Evolutionary conservation across 2,797 vertebrate genomes (phyloP).

Genomic region (Pseudomugil tenellus): DNA sequence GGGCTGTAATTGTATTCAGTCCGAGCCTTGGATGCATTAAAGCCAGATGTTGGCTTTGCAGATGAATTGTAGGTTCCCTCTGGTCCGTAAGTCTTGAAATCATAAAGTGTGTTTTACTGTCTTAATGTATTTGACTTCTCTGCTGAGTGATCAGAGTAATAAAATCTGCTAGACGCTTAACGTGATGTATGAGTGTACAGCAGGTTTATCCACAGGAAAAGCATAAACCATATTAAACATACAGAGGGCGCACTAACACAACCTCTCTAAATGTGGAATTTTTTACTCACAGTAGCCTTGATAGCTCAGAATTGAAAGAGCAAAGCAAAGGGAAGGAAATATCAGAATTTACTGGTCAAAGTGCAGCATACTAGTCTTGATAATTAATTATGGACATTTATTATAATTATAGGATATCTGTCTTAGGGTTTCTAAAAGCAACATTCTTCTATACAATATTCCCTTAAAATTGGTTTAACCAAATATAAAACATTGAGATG

Average conservation of each 20-base stretch:
- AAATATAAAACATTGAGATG: neutral
- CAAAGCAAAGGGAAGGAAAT: neutral
- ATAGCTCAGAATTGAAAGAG: neutral
- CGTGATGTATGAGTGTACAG: conserved; percentile 4
- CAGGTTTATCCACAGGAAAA: neutral
- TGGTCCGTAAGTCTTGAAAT: conserved; percentile 15
- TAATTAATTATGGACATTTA: too few relatives aligned
- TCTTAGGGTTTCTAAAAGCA: neutral
- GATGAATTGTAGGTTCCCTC: conserved; percentile 6
- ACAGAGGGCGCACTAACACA: conserved; percentile 31
- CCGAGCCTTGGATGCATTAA: neutral
- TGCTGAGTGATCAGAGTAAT: conserved; percentile 18
- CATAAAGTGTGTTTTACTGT: conserved; percentile 21
- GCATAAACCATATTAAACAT: neutral
- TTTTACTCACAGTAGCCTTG: neutral
- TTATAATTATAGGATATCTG: neutral
- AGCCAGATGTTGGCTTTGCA: conserved; percentile 3
- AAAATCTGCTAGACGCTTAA: conserved; percentile 30
- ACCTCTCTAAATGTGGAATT: neutral
- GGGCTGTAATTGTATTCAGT: neutral
- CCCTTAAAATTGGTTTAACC: neutral
- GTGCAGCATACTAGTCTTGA: too few relatives aligned
- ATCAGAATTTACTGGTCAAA: neutral
- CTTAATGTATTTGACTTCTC: conserved; percentile 4
- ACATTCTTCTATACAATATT: neutral